Conservation (phyloP, 2,888 invertebrate genomes). For the Monoplex corrugatus region DNA sequence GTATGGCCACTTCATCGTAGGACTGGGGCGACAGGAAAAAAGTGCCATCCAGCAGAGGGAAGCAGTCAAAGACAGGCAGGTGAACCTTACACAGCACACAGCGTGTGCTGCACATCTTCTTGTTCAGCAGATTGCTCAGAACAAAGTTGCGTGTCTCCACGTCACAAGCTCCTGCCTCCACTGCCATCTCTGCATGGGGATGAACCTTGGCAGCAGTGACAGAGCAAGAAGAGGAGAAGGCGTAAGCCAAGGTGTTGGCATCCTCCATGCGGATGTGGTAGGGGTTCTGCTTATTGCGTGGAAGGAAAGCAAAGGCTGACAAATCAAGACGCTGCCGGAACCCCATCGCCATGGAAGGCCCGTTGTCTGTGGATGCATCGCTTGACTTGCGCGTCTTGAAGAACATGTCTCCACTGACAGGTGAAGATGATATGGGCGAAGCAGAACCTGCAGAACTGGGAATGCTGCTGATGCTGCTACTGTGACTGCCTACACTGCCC, state of each 20-base stretch:
- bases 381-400: slow-evolving; percentile 58
- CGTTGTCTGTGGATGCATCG: slow-evolving; percentile 59
- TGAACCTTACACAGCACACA: slow-evolving; percentile 92
- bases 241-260: slow-evolving; percentile 55
- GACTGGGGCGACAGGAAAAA: slow-evolving; percentile 98
- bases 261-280: slow-evolving; percentile 99
- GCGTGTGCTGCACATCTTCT: slow-evolving; percentile 92
- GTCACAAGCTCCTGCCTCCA: slow-evolving; percentile 97
- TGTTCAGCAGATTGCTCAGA: slow-evolving; percentile 94
- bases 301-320: slow-evolving; percentile 89
- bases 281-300: slow-evolving; percentile 97
- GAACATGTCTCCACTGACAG: slow-evolving; percentile 58
- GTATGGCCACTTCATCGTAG: slow-evolving; percentile 86
- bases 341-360: slow-evolving; percentile 83
- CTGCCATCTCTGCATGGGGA: not conserved
- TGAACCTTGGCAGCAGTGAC: slow-evolving; percentile 5
- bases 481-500: slow-evolving; percentile 65
- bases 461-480: slow-evolving; percentile 74
- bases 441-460: slow-evolving; percentile 75
- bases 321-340: slow-evolving; percentile 96
- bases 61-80: slow-evolving; percentile 96
- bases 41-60: slow-evolving; percentile 98
- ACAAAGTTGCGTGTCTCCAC: slow-evolving; percentile 98
- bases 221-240: slow-evolving; percentile 22
- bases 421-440: slow-evolving; percentile 70